Evolutionary conservation across 1,140 invertebrate genomes (phyloP).

Genomic region (Chrysomallon squamiferum): DNA sequence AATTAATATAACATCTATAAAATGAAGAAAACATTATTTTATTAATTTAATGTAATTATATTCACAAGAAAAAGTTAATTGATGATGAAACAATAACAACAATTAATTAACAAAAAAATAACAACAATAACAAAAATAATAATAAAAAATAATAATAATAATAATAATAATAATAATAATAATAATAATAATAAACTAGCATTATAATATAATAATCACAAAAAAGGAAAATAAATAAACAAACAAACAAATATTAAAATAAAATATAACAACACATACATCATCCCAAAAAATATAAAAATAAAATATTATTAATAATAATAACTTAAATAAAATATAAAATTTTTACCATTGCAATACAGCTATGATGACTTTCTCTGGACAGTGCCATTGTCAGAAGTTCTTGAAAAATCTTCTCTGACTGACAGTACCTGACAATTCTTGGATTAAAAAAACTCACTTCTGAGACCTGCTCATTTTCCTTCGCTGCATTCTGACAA

Average conservation of each 20-base stretch:
- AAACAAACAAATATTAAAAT: too few species aligned
- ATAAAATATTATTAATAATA: too few species aligned
- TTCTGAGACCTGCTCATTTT: not conserved
- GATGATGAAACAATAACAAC: not conserved
- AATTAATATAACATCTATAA: too few species aligned
- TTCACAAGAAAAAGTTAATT: not conserved
- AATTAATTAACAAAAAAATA: too few species aligned
- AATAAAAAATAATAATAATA: not conserved
- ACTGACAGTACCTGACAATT: not conserved
- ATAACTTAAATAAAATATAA: too few species aligned
- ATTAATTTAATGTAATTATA: too few species aligned
- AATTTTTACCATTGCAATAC: conserved; percentile 26
- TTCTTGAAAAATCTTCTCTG: conserved; percentile 15
- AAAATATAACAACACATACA: too few species aligned
- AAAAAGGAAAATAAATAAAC: too few species aligned
- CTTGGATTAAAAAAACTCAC: not conserved
- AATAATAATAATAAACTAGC: not conserved
- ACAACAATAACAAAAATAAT: too few species aligned
- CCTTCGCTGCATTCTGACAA: not conserved
- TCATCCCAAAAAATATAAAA: too few species aligned
- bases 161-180: not conserved
- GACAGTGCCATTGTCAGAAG: conserved; percentile 31
- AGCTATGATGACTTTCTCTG: conserved; percentile 24
- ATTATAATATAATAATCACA: not conserved
- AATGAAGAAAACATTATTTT: too few species aligned